Evolutionary conservation across 2,113 vertebrate species (phyloP).

Genomic region (Mobula birostris): DNA sequence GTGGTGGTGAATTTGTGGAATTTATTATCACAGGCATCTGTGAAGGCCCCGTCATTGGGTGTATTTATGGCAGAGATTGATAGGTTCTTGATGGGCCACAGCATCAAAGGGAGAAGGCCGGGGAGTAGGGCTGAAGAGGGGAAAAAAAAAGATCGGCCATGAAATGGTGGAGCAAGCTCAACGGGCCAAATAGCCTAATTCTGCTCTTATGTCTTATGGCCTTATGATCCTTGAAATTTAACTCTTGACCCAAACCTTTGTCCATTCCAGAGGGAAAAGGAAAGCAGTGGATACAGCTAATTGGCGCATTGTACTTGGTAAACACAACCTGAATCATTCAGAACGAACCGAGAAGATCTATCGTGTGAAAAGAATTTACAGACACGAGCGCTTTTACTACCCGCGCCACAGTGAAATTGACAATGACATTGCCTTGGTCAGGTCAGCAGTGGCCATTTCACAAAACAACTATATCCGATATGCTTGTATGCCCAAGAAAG

Average conservation of each 20-base stretch:
- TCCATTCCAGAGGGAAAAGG: constrained; percentile 52
- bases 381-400: constrained; percentile 59
- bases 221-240: neutral
- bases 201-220: no score
- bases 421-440: constrained; percentile 62
- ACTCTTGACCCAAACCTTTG: neutral
- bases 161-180: no score
- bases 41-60: no score
- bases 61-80: no score
- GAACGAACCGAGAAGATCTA: constrained; percentile 56
- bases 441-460: constrained; percentile 51
- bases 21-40: no score
- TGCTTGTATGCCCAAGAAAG: constrained; percentile 62
- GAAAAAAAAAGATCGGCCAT: no score
- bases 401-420: constrained; percentile 58
- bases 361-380: constrained; percentile 56
- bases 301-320: constrained; percentile 64
- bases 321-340: constrained; percentile 56
- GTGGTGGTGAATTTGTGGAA: no score
- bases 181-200: no score
- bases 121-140: no score
- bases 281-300: constrained; percentile 59
- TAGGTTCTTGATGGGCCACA: no score
- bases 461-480: constrained; percentile 56
- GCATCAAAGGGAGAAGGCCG: no score